These are phyloP conservation scores for Colinus virginianus DNA, from an alignment of 2,113 vertebrate genomes.

Conservation along the genomic window DNA sequence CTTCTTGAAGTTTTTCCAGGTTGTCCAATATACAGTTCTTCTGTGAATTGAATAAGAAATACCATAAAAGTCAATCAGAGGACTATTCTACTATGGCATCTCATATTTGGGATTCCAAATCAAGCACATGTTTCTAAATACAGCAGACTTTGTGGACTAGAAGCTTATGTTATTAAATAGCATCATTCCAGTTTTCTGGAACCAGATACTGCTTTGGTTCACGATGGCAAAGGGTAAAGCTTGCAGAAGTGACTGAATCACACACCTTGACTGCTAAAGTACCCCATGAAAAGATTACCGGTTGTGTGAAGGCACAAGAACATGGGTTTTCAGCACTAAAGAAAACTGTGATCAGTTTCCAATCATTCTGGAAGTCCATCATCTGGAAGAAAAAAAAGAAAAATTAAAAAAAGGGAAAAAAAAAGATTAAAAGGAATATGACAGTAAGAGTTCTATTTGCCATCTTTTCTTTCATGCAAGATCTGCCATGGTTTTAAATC, in stretches of 20 bases:
- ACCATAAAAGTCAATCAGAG: not conserved
- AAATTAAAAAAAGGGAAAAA: not conserved
- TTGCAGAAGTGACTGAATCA: not conserved
- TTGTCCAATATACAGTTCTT: not conserved
- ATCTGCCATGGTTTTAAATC: not conserved
- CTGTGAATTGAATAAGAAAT: constrained; percentile 41
- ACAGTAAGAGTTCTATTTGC: not conserved
- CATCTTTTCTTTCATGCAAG: not conserved
- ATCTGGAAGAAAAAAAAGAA: constrained; percentile 62
- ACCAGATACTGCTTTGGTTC: not conserved
- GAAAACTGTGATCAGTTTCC: constrained; percentile 94
- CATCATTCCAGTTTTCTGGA: not conserved
- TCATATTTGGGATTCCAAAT: not conserved
- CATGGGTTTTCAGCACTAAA: constrained; percentile 85
- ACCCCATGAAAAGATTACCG: constrained; percentile 36
- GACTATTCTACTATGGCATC: not conserved
- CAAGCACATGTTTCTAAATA: not conserved
- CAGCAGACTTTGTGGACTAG: rapidly evolving
- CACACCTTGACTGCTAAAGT: not conserved
- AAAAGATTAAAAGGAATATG: not conserved
- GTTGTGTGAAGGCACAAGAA: constrained; percentile 63
- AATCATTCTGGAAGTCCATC: constrained; percentile 88
- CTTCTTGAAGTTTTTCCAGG: constrained; percentile 44
- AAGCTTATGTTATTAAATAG: not conserved
- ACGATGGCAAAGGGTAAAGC: not conserved